Conservation (phyloP, 2,888 invertebrate genomes). For the Dione juno region DNA sequence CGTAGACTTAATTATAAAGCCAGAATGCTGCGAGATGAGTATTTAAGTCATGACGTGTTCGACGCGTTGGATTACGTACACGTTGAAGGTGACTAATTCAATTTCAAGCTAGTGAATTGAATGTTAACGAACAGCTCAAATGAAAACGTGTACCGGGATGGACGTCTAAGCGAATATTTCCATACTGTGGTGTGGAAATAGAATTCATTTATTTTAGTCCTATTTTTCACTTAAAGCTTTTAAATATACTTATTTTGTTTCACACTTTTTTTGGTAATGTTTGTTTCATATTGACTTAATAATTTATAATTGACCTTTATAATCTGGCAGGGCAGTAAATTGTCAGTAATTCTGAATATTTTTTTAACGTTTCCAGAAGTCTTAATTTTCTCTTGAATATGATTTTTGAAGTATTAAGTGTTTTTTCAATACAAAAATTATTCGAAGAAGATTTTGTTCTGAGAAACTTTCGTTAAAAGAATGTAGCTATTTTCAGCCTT, state of each 20-base stretch:
- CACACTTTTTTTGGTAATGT: no score
- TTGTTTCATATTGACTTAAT: no score
- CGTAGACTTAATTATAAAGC: conserved; percentile 24
- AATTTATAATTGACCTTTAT: no score
- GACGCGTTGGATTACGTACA: conserved; percentile 9
- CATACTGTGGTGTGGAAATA: not conserved
- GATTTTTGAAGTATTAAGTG: no score
- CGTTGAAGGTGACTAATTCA: conserved; percentile 23
- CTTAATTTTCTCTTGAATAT: no score
- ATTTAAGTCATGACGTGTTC: conserved; percentile 20
- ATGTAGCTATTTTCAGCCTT: not conserved
- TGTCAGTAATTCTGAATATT: not conserved
- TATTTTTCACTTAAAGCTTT: not conserved
- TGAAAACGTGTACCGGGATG: conserved; percentile 10
- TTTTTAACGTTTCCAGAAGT: no score
- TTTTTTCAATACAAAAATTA: no score
- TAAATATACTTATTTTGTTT: no score
- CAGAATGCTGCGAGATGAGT: conserved; percentile 16
- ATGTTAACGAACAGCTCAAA: conserved; percentile 14
- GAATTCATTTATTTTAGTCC: not conserved
- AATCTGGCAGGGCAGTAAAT: not conserved
- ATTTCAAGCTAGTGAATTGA: conserved; percentile 21
- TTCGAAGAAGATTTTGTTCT: no score
- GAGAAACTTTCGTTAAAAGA: no score
- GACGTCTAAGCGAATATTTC: conserved; percentile 10